phyloP scores from a whole-genome alignment of 2,113 vertebrate species.

The Nanger granti region DNA sequence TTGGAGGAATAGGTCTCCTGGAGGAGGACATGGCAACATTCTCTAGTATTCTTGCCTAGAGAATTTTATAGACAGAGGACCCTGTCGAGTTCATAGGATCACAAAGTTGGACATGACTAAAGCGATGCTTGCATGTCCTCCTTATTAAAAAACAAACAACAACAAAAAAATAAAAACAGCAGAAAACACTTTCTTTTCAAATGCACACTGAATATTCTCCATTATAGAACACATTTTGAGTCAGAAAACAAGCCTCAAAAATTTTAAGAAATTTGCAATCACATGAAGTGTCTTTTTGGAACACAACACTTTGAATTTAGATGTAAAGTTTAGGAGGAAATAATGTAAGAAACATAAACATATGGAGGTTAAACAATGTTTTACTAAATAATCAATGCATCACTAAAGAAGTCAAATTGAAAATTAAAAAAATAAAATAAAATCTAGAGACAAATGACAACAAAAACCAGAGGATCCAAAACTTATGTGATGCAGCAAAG shows the following conservation, averaged over 20 bases:
- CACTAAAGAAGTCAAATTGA: not conserved
- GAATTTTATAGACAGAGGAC: no score
- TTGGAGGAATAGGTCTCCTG: no score
- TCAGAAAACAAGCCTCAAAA: not conserved
- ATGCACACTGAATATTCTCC: not conserved
- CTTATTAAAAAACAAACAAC: no score
- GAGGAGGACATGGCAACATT: no score
- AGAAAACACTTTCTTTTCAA: not conserved
- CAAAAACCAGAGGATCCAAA: not conserved
- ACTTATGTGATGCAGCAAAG: not conserved
- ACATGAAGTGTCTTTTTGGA: not conserved
- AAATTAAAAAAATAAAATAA: not conserved
- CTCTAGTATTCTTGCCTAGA: no score
- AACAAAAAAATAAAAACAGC: not conserved
- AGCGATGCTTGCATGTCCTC: no score
- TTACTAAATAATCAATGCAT: not conserved
- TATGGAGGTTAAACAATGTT: not conserved
- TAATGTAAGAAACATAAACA: not conserved
- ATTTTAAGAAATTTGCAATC: not conserved
- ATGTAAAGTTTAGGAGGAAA: not conserved
- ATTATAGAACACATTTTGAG: not conserved
- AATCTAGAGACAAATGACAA: not conserved
- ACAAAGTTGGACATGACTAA: no score
- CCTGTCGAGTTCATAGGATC: no score
- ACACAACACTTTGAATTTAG: not conserved